Evolutionary conservation across 2,113 vertebrate species (phyloP), one percentile per base, ranked within the genome.

Genomic region (Plotosus lineatus): DNA sequence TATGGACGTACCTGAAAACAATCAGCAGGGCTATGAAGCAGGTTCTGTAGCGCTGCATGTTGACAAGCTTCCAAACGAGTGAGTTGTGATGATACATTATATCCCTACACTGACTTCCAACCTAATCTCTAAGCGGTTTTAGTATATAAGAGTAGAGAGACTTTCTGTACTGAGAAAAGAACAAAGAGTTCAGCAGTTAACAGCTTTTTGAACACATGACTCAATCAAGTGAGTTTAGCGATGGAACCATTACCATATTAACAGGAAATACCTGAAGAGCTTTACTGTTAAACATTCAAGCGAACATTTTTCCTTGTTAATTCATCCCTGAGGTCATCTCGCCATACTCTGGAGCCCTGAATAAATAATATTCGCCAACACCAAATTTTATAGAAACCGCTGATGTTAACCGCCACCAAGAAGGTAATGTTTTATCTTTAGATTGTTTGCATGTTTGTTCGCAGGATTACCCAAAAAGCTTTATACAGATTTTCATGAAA

Each of bases 21-120:
- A 99, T 92, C 96, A 97, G 92, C 95, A 94, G 48, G 97, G 97
- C 83, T 98, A 99, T 0, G 97, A 99, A 89, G 97, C 96, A 0
- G 97, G 97, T 33, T 99, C 97, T 0, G 97, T 97, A 89, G 97
- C 97, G 0, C 90, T 99, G 88, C 97, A 97, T 0, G 97, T 99
- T 80, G 96, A 99, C 88, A 98, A 98, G 87, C 94, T 99, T 83
- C 97, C 97, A 85, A 97, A 96, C 0, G 97, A 99, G 97, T 99
- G 86, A 95, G 97, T 94, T 0, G 58, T 76, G 46, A 48, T 26
- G 28, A 46, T 3, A 3, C 23, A 3, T n/a, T 65, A n/a, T 21
- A 68, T 11, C 28, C 28, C n/a, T 31, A 26, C 56, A 31, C 56
- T 12, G 31, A 31, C 60, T 61, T 61, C 60, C 28, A 58, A 58